Evolutionary conservation across 2,113 vertebrate species (phyloP).

Genomic region (zebrafish (Danio rerio)): GRCz12tu NC_133192.1:2639001-2639500

Average conservation of each 20-base stretch:
- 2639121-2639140: constrained; percentile 7
- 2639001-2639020: no score
- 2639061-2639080: no score
- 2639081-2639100: background rate
- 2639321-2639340: constrained; percentile 87
- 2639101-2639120: background rate
- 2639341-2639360: constrained; percentile 77
- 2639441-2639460: constrained; percentile 38
- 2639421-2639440: constrained; percentile 47
- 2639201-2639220: constrained; percentile 57
- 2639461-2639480: constrained; percentile 33
- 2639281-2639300: constrained; percentile 88
- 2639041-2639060: no score
- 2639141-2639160: constrained; percentile 13
- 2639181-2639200: constrained; percentile 44
- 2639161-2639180: background rate
- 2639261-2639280: constrained; percentile 90
- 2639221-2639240: constrained; percentile 85
- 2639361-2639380: constrained; percentile 57
- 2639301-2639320: constrained; percentile 90
- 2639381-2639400: constrained; percentile 21
- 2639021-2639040: no score
- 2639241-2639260: constrained; percentile 91
- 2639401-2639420: constrained; percentile 16
- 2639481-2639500: constrained; percentile 42